These are phyloP conservation scores for Poecilus cupreus DNA, from an alignment of 2,888 invertebrate species.

Conservation along the genomic window DNA sequence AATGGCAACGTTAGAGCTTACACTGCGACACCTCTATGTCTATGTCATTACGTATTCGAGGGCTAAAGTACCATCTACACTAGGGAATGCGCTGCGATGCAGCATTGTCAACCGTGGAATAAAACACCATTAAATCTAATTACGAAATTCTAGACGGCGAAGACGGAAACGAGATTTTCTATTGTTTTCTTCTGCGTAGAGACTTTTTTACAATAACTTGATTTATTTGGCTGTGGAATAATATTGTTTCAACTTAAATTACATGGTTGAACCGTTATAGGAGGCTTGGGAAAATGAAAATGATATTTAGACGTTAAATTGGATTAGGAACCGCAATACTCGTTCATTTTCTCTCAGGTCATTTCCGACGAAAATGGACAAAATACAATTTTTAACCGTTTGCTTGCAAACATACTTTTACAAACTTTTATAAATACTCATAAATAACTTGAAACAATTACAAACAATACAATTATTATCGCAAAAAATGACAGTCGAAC, in stretches of 20 bases:
- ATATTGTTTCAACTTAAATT: constrained; percentile 2
- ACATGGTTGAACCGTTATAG: constrained; percentile 21
- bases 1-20: neutral
- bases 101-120: constrained; percentile 4
- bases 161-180: constrained; percentile 7
- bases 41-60: neutral
- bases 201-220: constrained; percentile 27
- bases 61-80: neutral
- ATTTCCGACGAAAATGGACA: neutral
- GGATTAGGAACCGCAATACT: neutral
- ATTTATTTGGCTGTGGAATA: neutral
- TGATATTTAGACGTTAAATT: constrained; percentile 13
- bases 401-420: neutral
- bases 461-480: too few relatives aligned
- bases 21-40: neutral
- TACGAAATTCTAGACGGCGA: constrained; percentile 19
- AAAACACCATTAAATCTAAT: constrained; percentile 29
- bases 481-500: too few relatives aligned
- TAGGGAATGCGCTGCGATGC: neutral
- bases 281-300: constrained; percentile 23
- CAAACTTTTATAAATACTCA: too few relatives aligned
- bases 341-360: neutral
- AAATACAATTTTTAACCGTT: neutral
- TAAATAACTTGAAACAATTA: too few relatives aligned
- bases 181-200: neutral